Evolutionary conservation across 1,140 invertebrate species (phyloP).

Genomic region (Sycophila sp.): DNA sequence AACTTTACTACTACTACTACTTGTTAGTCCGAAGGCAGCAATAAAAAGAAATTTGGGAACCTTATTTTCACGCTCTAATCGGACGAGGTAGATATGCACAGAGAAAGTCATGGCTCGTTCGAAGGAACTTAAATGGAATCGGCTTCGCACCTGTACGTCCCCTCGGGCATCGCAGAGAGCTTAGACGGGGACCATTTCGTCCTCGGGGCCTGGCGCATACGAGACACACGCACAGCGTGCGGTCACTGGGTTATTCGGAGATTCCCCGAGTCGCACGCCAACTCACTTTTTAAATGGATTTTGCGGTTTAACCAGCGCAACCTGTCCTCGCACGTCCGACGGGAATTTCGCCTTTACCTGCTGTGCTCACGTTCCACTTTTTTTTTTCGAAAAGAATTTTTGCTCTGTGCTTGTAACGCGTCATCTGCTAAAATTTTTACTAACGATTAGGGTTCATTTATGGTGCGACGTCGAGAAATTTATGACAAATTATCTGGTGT

Average conservation of each 20-base stretch:
- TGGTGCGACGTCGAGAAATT: no score
- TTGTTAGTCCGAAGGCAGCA: no score
- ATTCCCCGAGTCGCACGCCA: neutral
- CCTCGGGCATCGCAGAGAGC: neutral
- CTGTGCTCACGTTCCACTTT: no score
- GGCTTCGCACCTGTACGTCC: neutral
- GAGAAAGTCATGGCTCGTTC: neutral
- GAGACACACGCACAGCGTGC: conserved; percentile 28
- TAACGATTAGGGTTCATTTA: no score
- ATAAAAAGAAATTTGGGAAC: no score
- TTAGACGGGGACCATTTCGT: conserved; percentile 8
- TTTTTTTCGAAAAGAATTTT: neutral
- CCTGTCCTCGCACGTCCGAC: no score
- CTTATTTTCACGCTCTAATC: conserved; percentile 19
- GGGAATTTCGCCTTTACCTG: no score
- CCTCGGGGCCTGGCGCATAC: conserved; percentile 9
- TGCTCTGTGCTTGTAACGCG: neutral
- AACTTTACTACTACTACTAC: no score
- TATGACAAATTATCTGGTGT: no score
- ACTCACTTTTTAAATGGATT: neutral
- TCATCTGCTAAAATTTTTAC: neutral
- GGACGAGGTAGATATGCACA: neutral
- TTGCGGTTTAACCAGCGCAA: neutral
- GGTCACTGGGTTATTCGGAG: conserved; percentile 56
- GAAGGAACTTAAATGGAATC: neutral